Evolutionary conservation across 2,113 vertebrate species (phyloP).

Genomic region (Lichenostomus cassidix): DNA sequence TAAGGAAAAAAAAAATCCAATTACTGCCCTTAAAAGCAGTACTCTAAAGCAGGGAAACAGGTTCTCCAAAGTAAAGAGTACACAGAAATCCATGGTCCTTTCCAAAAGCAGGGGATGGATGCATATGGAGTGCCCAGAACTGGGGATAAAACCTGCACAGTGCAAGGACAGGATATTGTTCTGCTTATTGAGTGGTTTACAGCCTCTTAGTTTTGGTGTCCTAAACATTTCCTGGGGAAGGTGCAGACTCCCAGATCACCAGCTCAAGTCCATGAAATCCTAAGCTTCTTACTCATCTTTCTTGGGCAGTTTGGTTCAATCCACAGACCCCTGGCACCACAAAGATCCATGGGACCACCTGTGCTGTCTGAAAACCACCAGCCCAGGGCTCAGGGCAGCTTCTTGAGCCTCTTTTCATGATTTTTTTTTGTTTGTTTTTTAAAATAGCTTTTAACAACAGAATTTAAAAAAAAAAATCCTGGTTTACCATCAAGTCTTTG

Average conservation of each 20-base stretch:
- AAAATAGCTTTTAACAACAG: neutral
- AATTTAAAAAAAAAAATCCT: neutral
- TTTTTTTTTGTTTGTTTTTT: neutral
- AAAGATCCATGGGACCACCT: neutral
- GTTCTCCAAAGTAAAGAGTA: neutral
- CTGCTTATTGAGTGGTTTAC: neutral
- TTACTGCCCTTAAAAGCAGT: neutral
- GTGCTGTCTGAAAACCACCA: neutral
- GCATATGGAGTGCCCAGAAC: fast-evolving
- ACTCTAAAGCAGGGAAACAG: neutral
- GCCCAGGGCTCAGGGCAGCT: neutral
- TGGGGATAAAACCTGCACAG: neutral
- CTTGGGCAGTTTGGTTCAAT: neutral
- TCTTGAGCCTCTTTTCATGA: neutral
- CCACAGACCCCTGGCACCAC: neutral
- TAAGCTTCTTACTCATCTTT: neutral
- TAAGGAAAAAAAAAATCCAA: neutral
- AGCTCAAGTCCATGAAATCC: neutral
- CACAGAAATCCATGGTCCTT: neutral
- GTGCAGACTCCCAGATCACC: neutral
- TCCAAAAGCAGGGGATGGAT: neutral
- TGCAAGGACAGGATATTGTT: neutral
- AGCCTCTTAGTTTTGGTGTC: neutral
- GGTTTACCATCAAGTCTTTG: neutral
- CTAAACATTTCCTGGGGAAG: neutral